Percentiles rank a stretch among this genome's conserved stretches.
Conservation (phyloP, 2,113 vertebrate genomes). For the Sylvicapra grimmia region DNA sequence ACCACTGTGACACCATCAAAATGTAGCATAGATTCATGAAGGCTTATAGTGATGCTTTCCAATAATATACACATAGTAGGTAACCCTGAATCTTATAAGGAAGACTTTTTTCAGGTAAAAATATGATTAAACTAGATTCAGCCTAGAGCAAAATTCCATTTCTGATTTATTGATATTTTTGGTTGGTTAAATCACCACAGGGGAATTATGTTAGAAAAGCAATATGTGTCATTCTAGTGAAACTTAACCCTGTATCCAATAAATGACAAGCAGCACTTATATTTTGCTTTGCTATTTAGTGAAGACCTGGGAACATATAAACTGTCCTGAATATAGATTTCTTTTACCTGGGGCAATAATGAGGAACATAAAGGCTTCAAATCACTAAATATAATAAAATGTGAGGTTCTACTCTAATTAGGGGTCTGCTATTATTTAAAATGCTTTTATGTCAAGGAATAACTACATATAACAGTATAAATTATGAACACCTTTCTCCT, state of each 20-base stretch:
- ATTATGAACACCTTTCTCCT: background rate
- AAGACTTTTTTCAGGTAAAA: constrained; percentile 28
- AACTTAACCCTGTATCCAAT: background rate
- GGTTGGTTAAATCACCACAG: background rate
- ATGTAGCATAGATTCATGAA: constrained; percentile 7
- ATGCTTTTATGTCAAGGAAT: constrained; percentile 5
- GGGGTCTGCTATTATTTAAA: background rate
- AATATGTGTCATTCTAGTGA: constrained; percentile 30
- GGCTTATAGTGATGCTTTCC: background rate
- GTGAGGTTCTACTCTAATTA: background rate
- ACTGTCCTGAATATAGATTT: background rate
- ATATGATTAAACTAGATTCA: constrained; percentile 45
- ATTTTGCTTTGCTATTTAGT: background rate
- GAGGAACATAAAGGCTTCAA: background rate
- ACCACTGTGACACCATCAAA: background rate
- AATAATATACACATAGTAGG: constrained; percentile 22
- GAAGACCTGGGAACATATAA: background rate
- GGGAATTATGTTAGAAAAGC: constrained; percentile 28
- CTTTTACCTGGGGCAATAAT: background rate
- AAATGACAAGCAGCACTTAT: constrained; percentile 18
- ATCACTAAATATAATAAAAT: background rate
- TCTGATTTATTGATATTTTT: constrained; percentile 51
- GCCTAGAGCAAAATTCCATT: constrained; percentile 41
- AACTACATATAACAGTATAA: background rate
- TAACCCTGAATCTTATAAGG: constrained; percentile 8